Conservation (phyloP, 1,140 invertebrate species). For the Zaprionus nigranus region DNA sequence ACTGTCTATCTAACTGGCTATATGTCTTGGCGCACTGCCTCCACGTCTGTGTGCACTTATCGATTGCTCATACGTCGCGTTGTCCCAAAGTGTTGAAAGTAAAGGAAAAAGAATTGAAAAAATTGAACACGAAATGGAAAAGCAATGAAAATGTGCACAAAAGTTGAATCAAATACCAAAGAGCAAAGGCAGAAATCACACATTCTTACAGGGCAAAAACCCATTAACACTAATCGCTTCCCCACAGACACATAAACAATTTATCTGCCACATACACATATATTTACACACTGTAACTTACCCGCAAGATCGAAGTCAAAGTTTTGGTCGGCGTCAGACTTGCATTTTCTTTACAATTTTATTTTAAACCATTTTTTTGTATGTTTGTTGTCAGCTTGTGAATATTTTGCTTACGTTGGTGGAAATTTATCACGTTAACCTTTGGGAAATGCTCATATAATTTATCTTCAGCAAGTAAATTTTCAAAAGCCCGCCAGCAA, state of each 20-base stretch:
- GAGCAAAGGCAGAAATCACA: conserved; percentile 73
- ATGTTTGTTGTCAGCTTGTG: conserved; percentile 36
- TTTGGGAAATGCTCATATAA: conserved; percentile 83
- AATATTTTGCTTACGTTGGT: conserved; percentile 79
- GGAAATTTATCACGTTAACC: conserved; percentile 82
- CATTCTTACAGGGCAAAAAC: conserved; percentile 69
- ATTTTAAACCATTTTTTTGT: conserved; percentile 33
- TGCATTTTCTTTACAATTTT: conserved; percentile 49
- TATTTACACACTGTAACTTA: conserved; percentile 45
- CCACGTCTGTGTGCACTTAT: conserved; percentile 68
- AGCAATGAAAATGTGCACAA: conserved; percentile 59
- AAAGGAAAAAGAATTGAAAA: conserved; percentile 32
- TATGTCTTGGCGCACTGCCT: conserved; percentile 32
- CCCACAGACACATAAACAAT: conserved; percentile 83
- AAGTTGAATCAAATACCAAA: conserved; percentile 75
- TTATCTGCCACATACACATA: conserved; percentile 68
- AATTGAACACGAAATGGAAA: conserved; percentile 48
- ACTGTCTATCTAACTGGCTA: conserved; percentile 75
- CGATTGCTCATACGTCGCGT: conserved; percentile 73
- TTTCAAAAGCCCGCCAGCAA: conserved; percentile 52
- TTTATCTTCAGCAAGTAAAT: conserved; percentile 81
- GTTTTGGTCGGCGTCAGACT: conserved; percentile 54
- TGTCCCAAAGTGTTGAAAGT: conserved; percentile 64
- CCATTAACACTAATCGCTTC: conserved; percentile 83
- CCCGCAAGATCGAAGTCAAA: conserved; percentile 73